Base-by-base conservation (phyloP, 2,113 vertebrate species). In the Myotis davidii region DNA sequence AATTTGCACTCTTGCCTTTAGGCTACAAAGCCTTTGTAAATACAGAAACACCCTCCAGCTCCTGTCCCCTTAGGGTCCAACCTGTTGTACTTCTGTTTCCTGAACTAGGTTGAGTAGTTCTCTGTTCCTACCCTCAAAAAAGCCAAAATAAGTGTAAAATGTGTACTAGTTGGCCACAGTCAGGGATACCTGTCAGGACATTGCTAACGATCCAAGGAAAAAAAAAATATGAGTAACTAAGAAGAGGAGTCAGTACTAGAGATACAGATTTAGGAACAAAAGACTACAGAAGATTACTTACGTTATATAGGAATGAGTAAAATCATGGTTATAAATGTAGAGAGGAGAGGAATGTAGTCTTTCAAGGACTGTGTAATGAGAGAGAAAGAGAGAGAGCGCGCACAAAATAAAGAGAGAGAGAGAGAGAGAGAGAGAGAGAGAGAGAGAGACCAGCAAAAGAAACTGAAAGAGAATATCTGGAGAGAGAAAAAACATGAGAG, bases 71-170 rank as follows among this genome's bases (percentile, higher is more conserved):
- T 73, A 25, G 91, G 18, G 11, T 34, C 23, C 39, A 88, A 34
- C 18, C 21, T 81, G 16, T 34, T 54, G 13, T 64, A 64, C 25
- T 93, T 90, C 69, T 81, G 18, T 81, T 74, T 77, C 29, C 50
- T 13, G 64, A 67, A 48, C 6, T 67, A 14, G 85, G 54, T 91
- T 91, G 56, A 90, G 42, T 70, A n/a, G 7, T 90, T 84, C 13
- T 94, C 65, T 95, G 73, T n/a, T 88, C 39, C 20, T 94, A n/a
- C 20, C 74, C 48, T 85, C 5, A 72, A 73, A 94, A 84, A 32
- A 70, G 0, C 7, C 34, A 48, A 92, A 83, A 37, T 70, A 45
- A 79, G 89, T 89, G 13, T n/a, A 78, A 89, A 83, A 52, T 27
- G 23, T 90, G 2, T 17, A 39, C 5, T 6, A 59, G 7, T 39